Evolutionary conservation across 2,888 invertebrate species (phyloP).

Genomic region (Himalopsyche anomala): DNA sequence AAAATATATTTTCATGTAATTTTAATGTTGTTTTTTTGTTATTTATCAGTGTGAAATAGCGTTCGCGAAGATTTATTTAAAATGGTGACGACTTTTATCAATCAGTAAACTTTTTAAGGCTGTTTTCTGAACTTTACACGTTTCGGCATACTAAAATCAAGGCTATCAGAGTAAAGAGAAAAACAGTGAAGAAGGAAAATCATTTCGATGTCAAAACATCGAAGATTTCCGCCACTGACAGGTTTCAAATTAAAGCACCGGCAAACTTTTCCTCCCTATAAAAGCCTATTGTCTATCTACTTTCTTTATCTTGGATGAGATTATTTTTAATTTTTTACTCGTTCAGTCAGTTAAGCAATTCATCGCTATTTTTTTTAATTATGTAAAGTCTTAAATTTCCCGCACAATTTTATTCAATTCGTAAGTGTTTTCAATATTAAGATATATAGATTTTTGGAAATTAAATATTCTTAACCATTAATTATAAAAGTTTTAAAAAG

Average conservation of each 20-base stretch:
- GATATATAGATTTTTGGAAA: too few relatives aligned
- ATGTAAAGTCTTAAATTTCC: background rate
- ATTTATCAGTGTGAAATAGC: too few relatives aligned
- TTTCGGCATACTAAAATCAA: background rate
- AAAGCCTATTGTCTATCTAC: constrained; percentile 29
- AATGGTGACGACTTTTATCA: background rate
- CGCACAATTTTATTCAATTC: too few relatives aligned
- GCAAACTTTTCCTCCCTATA: background rate
- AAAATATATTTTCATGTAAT: too few relatives aligned
- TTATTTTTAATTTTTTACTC: constrained; percentile 51
- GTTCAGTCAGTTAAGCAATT: background rate
- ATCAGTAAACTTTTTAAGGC: background rate
- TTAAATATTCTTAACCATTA: too few relatives aligned
- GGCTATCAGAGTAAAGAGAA: background rate
- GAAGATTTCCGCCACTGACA: constrained; percentile 33
- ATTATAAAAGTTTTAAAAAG: too few relatives aligned
- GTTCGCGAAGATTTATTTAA: too few relatives aligned
- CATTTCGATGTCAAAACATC: background rate
- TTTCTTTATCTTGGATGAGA: constrained; percentile 22
- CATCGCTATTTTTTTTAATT: constrained; percentile 33
- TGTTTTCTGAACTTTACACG: background rate
- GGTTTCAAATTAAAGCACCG: constrained; percentile 23
- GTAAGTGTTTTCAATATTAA: too few relatives aligned
- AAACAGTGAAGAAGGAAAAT: background rate
- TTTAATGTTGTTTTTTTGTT: background rate